Evolutionary conservation across 2,113 vertebrate genomes (phyloP).

Genomic region (Entomyzon cyanotis): DNA sequence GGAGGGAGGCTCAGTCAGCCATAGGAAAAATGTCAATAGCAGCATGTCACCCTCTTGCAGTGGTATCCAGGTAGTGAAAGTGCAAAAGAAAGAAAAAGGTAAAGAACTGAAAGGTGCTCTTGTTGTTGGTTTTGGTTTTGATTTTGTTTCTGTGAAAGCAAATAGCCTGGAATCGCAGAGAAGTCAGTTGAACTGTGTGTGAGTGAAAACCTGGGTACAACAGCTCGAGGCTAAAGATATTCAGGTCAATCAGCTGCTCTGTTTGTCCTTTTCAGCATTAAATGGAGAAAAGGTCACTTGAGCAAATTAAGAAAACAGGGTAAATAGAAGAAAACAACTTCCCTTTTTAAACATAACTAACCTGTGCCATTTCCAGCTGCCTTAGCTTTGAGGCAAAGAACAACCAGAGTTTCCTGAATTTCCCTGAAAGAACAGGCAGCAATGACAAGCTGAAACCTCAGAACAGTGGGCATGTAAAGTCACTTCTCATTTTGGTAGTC

Average conservation of each 20-base stretch:
- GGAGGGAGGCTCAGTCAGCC: background rate
- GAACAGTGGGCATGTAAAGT: background rate
- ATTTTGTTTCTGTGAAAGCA: background rate
- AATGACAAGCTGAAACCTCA: background rate
- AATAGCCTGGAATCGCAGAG: background rate
- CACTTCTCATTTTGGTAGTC: background rate
- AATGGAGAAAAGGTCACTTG: slow-evolving; percentile 42
- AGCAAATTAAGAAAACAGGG: slow-evolving; percentile 45
- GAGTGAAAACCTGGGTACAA: background rate
- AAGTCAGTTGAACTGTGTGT: background rate
- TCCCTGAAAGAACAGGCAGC: background rate
- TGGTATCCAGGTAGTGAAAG: background rate
- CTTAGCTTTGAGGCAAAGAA: slow-evolving; percentile 37
- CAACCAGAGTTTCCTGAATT: background rate
- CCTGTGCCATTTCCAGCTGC: slow-evolving; percentile 35
- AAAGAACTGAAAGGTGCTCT: background rate
- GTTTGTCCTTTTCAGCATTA: slow-evolving; percentile 49
- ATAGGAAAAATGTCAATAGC: background rate
- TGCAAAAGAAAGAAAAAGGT: background rate
- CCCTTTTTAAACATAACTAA: slow-evolving; percentile 40
- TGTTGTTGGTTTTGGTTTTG: background rate
- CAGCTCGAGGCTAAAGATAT: background rate
- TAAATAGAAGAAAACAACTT: slow-evolving; percentile 50
- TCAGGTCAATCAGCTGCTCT: slow-evolving; percentile 34
- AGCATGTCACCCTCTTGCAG: fast-evolving